Percentiles rank a stretch among this genome's conserved stretches.
These are phyloP conservation scores for Chamaetylas fuelleborni DNA, from an alignment of 2,113 vertebrate species.

Conservation along the genomic window DNA sequence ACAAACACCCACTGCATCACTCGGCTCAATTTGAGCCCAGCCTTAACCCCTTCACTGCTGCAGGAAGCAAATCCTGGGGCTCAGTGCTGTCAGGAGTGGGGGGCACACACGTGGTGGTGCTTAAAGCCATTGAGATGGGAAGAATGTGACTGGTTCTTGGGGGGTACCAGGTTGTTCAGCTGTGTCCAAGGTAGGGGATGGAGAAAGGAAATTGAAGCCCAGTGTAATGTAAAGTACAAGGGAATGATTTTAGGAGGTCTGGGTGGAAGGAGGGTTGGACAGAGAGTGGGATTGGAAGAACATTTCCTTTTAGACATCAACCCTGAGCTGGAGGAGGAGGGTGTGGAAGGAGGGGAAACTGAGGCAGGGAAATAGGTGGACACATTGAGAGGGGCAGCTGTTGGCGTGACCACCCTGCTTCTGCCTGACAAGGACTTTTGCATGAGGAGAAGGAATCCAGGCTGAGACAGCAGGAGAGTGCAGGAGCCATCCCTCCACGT, in stretches of 20 bases:
- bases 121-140: not conserved
- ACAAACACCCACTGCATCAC: not conserved
- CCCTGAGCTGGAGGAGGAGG: not conserved
- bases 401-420: not conserved
- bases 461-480: not conserved
- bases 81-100: rapidly evolving
- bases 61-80: not conserved
- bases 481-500: rapidly evolving
- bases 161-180: not conserved
- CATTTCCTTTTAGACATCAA: rapidly evolving
- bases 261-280: not conserved
- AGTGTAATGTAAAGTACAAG: not conserved
- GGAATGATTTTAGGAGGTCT: not conserved
- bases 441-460: not conserved
- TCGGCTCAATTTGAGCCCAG: not conserved
- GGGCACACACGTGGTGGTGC: not conserved
- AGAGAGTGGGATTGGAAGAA: not conserved
- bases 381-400: rapidly evolving
- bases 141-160: not conserved
- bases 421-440: not conserved
- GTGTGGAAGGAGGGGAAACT: not conserved
- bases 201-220: not conserved
- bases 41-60: not conserved
- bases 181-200: rapidly evolving
- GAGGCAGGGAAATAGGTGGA: not conserved